A percentile compares a stretch with the other conserved stretches of the same genome.
Evolutionary conservation across 2,113 vertebrate species (phyloP).

Genomic region (Lycocorax pyrrhopterus): DNA sequence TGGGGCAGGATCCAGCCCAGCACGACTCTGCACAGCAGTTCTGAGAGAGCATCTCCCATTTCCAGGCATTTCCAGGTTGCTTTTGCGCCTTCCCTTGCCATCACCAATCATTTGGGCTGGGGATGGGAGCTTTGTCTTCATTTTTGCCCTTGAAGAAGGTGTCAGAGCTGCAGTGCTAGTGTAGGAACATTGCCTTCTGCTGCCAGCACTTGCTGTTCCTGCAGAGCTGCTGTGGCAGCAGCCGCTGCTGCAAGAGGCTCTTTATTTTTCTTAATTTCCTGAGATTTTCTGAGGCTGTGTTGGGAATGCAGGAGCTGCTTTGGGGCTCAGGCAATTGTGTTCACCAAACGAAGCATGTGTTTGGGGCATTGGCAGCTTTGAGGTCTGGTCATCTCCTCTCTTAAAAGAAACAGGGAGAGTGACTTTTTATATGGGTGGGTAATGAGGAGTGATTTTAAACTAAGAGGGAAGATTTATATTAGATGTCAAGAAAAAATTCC

Average conservation of each 20-base stretch:
- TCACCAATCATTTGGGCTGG: neutral
- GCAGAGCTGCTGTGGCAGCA: neutral
- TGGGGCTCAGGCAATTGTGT: rapidly evolving
- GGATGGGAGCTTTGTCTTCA: neutral
- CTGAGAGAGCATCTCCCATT: rapidly evolving
- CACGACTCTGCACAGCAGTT: rapidly evolving
- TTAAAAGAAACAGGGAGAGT: neutral
- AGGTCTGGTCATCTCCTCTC: neutral
- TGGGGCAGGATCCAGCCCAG: neutral
- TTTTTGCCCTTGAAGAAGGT: neutral
- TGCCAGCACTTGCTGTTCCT: neutral
- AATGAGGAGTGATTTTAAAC: neutral
- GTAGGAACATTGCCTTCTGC: neutral
- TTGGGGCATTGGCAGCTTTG: neutral
- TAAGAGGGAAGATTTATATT: neutral
- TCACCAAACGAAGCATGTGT: rapidly evolving
- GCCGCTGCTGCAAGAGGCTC: neutral
- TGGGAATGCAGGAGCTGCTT: neutral
- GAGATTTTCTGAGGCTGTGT: neutral
- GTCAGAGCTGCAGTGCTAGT: neutral
- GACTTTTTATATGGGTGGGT: neutral
- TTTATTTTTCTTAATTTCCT: neutral
- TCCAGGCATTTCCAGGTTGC: neutral
- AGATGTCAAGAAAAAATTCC: neutral
- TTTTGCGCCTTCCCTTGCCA: neutral